Percentiles rank a stretch among this genome's conserved stretches.
Conservation (phyloP, 2,888 invertebrate genomes). For the Cheilosia grossa region DNA sequence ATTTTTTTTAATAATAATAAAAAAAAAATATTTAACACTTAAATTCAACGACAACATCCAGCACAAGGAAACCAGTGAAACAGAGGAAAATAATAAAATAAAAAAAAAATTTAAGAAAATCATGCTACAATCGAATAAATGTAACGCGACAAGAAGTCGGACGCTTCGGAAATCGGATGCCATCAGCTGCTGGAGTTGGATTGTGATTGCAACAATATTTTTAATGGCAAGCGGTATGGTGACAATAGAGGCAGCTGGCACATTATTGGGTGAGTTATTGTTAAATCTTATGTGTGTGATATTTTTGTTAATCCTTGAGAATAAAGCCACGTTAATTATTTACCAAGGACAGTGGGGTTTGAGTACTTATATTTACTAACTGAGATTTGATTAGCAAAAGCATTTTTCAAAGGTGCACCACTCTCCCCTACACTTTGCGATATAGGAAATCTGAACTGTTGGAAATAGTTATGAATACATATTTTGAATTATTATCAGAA, state of each 20-base stretch:
- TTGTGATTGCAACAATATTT: conserved; percentile 67
- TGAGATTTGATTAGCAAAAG: too few relatives aligned
- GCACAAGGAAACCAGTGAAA: background rate
- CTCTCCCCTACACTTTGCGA: too few relatives aligned
- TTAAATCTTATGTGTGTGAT: background rate
- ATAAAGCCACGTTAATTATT: background rate
- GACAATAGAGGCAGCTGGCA: conserved; percentile 45
- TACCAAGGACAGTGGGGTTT: background rate
- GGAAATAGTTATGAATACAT: too few relatives aligned
- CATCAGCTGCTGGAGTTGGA: conserved; percentile 54
- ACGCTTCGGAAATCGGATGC: conserved; percentile 67
- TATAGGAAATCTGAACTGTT: too few relatives aligned
- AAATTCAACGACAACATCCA: conserved; percentile 34
- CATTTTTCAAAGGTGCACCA: too few relatives aligned
- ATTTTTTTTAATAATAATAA: conserved; percentile 41
- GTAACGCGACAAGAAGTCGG: conserved; percentile 71
- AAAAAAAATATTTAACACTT: conserved; percentile 61
- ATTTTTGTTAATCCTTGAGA: background rate
- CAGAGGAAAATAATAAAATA: conserved; percentile 21
- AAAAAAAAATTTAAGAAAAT: conserved; percentile 43
- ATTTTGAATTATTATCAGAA: too few relatives aligned
- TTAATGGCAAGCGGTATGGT: conserved; percentile 54
- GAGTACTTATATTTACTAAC: too few relatives aligned
- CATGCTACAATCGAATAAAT: conserved; percentile 68
- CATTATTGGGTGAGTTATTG: conserved; percentile 60